Percentiles rank a stretch among this genome's conserved stretches.
phyloP scores from a whole-genome alignment of 2,888 invertebrate species.

The Chloromyia formosa region DNA sequence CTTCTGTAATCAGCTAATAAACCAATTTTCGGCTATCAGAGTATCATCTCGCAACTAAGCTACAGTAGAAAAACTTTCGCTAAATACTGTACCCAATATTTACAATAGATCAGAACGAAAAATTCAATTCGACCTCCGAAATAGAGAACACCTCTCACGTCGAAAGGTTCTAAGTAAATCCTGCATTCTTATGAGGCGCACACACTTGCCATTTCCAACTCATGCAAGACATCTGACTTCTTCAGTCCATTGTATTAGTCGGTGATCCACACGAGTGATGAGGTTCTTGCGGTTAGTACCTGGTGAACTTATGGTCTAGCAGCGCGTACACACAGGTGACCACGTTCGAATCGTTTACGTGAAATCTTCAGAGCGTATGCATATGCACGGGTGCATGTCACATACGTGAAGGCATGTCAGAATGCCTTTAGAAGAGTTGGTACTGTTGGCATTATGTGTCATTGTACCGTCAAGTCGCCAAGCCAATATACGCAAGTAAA shows the following conservation, averaged over 20 bases:
- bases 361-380: constrained; percentile 41
- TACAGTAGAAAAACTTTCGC: constrained; percentile 4
- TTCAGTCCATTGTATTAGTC: constrained; percentile 38
- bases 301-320: constrained; percentile 21
- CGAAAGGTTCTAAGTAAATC: constrained; percentile 47
- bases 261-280: constrained; percentile 34
- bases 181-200: constrained; percentile 46
- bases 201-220: not conserved
- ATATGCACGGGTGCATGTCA: constrained; percentile 50
- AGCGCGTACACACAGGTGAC: constrained; percentile 31
- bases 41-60: too few relatives aligned
- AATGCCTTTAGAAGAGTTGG: constrained; percentile 24
- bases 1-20: too few relatives aligned
- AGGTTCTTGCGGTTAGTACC: constrained; percentile 36
- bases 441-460: constrained; percentile 35
- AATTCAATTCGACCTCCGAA: constrained; percentile 44
- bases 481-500: not conserved
- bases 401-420: constrained; percentile 49
- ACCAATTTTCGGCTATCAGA: too few relatives aligned
- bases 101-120: not conserved
- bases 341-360: constrained; percentile 40
- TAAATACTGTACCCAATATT: not conserved
- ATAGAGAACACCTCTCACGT: constrained; percentile 49
- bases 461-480: constrained; percentile 43
- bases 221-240: constrained; percentile 18